Evolutionary conservation across 2,797 vertebrate species (phyloP).

Genomic region (Hyperoplus immaculatus): DNA sequence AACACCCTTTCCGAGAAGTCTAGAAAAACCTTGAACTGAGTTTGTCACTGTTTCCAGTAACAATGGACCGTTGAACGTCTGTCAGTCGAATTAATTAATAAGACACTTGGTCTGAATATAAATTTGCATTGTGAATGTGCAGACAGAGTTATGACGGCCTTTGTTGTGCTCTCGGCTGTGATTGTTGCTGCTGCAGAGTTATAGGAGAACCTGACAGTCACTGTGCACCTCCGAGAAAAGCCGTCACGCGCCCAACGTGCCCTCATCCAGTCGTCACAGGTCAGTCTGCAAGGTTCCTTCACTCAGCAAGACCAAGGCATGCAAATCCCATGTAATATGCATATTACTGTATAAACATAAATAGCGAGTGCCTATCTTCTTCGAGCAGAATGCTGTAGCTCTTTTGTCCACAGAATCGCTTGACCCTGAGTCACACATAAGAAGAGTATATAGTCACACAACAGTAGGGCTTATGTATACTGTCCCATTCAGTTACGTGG

Average conservation of each 20-base stretch:
- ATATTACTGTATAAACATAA: too few species aligned
- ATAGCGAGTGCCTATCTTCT: too few species aligned
- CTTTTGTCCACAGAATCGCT: conserved; percentile 39
- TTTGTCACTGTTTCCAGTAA: conserved; percentile 21
- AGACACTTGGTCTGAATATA: conserved; percentile 7
- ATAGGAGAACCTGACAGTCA: conserved; percentile 51
- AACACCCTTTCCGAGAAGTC: not conserved
- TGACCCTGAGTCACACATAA: conserved; percentile 7
- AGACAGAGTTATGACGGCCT: conserved; percentile 32
- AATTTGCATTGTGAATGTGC: conserved; percentile 20
- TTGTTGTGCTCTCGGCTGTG: conserved; percentile 31
- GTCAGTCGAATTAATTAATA: conserved; percentile 17
- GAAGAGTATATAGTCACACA: not conserved
- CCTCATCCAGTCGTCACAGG: conserved; percentile 88
- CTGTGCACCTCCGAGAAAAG: conserved; percentile 66
- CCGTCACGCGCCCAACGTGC: conserved; percentile 43
- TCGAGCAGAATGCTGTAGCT: not conserved
- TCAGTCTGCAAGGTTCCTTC: conserved; percentile 71
- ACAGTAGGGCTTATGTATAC: not conserved
- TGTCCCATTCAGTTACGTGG: not conserved
- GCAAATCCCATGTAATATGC: not conserved
- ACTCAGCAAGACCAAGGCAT: not conserved
- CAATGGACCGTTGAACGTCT: not conserved
- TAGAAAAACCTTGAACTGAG: not conserved
- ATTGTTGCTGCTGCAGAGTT: conserved; percentile 56